Conservation (phyloP, 2,797 vertebrate genomes). For the Petrocephalus schoutedeni region DNA sequence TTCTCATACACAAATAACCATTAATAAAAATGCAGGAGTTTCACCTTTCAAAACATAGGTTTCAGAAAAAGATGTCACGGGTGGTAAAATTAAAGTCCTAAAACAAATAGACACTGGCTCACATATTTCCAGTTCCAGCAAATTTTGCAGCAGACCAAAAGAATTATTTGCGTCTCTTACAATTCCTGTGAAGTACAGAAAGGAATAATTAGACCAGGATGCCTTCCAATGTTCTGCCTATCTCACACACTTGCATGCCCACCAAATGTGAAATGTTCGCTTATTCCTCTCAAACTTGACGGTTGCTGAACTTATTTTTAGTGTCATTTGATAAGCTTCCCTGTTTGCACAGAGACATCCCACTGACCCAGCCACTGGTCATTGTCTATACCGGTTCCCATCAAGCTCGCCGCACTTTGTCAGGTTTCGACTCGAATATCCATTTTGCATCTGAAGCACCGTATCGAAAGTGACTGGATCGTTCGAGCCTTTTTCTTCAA, state of each 20-base stretch:
- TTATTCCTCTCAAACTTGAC: conserved; percentile 81
- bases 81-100: conserved; percentile 47
- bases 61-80: conserved; percentile 59
- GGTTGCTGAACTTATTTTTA: conserved; percentile 99
- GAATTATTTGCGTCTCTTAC: conserved; percentile 60
- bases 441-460: conserved; percentile 90
- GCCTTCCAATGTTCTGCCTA: conserved; percentile 56
- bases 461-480: conserved; percentile 99
- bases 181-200: conserved; percentile 67
- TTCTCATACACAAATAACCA: conserved; percentile 26
- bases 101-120: conserved; percentile 29
- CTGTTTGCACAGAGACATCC: conserved; percentile 85
- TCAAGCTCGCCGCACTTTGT: conserved; percentile 92
- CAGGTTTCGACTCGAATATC: conserved; percentile 99
- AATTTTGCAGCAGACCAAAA: conserved; percentile 57
- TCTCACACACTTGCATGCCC: conserved; percentile 63
- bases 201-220: conserved; percentile 72
- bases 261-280: conserved; percentile 70
- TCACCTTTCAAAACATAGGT: conserved; percentile 62
- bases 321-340: conserved; percentile 98
- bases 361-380: conserved; percentile 99
- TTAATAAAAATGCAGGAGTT: conserved; percentile 24
- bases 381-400: conserved; percentile 97
- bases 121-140: conserved; percentile 52
- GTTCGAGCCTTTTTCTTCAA: conserved; percentile 93